Percentiles rank a stretch among this genome's conserved stretches.
Evolutionary conservation across 2,797 vertebrate species (phyloP).

Genomic region (Pyrocephalus nanus): DNA sequence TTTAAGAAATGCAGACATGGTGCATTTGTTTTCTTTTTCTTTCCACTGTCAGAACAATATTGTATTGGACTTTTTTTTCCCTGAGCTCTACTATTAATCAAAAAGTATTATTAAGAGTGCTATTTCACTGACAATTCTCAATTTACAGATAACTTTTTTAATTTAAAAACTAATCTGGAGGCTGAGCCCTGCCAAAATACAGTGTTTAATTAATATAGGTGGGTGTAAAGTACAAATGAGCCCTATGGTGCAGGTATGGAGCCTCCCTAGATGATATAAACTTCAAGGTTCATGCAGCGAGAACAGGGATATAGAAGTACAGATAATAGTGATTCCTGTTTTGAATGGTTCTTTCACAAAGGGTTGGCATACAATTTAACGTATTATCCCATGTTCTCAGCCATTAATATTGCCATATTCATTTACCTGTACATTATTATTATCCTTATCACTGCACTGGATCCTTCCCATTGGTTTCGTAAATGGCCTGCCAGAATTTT

Average conservation of each 20-base stretch:
- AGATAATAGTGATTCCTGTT: neutral
- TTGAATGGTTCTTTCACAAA: neutral
- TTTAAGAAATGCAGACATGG: neutral
- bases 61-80: neutral
- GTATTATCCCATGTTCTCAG: neutral
- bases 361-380: neutral
- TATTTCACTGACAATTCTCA: neutral
- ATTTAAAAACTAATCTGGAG: constrained; percentile 1
- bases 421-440: neutral
- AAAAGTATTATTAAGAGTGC: neutral
- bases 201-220: neutral
- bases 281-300: neutral
- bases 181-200: neutral
- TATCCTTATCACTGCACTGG: rapidly evolving
- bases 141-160: neutral
- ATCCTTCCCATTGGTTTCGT: neutral
- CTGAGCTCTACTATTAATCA: constrained; percentile 7
- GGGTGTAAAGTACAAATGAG: neutral
- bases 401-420: neutral
- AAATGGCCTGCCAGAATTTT: neutral
- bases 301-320: neutral
- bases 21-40: neutral
- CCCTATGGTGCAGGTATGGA: neutral
- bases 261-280: neutral
- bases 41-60: neutral